A percentile compares a stretch with the other conserved stretches of the same genome.
Evolutionary conservation across 2,113 vertebrate genomes (phyloP).

Genomic region (Mungos mungo): DNA sequence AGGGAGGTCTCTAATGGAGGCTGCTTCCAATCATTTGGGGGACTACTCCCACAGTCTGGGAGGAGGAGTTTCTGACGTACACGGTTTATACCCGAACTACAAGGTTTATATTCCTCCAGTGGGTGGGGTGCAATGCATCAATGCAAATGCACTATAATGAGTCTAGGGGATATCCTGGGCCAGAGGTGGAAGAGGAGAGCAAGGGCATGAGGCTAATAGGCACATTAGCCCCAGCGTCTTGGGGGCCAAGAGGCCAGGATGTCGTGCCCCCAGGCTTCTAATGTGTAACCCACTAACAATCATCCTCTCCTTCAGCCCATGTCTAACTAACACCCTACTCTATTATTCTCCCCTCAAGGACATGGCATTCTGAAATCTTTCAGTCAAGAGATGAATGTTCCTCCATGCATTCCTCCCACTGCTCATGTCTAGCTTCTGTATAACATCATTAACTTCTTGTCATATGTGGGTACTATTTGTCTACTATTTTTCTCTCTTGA

Average conservation of each 20-base stretch:
- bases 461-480: neutral
- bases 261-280: neutral
- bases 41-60: neutral
- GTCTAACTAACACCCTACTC: neutral
- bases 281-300: neutral
- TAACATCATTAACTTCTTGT: neutral
- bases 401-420: neutral
- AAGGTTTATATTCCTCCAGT: neutral
- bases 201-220: neutral
- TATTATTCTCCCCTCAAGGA: neutral
- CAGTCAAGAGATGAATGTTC: neutral
- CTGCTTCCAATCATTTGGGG: neutral
- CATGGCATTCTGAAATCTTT: neutral
- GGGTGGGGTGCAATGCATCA: neutral
- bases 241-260: neutral
- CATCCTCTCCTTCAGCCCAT: no score
- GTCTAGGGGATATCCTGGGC: neutral
- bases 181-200: neutral
- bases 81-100: neutral
- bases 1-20: neutral
- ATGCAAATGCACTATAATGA: neutral
- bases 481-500: neutral
- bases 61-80: neutral
- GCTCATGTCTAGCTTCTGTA: no score
- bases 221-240: neutral